Evolutionary conservation across 2,113 vertebrate species (phyloP).

Genomic region (Odontophorus gujanensis): DNA sequence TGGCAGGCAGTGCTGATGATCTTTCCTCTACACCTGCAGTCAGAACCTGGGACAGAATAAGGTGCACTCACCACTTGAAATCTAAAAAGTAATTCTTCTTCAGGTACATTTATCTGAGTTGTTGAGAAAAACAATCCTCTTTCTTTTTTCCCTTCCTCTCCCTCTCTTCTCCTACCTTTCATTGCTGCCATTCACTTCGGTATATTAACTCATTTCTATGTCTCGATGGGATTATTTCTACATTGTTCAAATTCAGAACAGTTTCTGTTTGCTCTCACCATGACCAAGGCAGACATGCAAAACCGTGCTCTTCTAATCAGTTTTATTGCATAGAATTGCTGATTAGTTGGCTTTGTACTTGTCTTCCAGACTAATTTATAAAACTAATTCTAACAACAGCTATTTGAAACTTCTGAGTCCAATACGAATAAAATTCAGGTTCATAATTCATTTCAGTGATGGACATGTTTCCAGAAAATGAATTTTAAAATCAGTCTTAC

Average conservation of each 20-base stretch:
- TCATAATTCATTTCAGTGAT: not conserved
- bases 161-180: not conserved
- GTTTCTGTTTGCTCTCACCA: not conserved
- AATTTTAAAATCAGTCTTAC: not conserved
- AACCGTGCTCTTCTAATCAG: not conserved
- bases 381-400: not conserved
- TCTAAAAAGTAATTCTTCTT: not conserved
- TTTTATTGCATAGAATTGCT: constrained; percentile 29
- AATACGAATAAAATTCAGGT: not conserved
- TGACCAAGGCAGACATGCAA: not conserved
- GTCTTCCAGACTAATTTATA: constrained; percentile 7
- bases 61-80: not conserved
- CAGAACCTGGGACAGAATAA: not conserved
- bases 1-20: not conserved
- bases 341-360: not conserved
- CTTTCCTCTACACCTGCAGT: not conserved
- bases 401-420: constrained; percentile 7
- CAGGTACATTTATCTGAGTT: not conserved
- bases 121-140: not conserved
- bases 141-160: not conserved
- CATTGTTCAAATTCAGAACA: constrained; percentile 1
- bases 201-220: not conserved
- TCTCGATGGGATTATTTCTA: not conserved
- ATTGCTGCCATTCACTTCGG: not conserved
- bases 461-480: not conserved